phyloP scores from a whole-genome alignment of 2,113 vertebrate species.

The Mellivora capensis region DNA sequence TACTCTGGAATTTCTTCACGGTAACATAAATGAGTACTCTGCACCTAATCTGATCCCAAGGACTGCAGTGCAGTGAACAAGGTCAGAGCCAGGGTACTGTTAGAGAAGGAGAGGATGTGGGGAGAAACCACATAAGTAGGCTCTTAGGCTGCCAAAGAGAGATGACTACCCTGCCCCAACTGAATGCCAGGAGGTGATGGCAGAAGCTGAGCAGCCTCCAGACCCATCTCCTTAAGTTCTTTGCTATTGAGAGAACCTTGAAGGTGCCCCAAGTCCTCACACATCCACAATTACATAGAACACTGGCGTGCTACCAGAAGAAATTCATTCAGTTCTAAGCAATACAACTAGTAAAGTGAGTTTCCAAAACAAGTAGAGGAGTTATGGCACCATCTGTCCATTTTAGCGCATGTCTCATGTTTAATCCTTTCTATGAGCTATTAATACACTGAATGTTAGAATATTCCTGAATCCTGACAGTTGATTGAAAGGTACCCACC shows the following conservation, averaged over 20 bases:
- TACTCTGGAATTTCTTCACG: slow-evolving; percentile 38
- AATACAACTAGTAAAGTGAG: neutral
- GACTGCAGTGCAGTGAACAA: neutral
- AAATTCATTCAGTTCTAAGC: neutral
- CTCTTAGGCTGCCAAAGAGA: neutral
- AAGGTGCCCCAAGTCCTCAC: neutral
- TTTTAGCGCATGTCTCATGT: neutral
- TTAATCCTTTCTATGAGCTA: neutral
- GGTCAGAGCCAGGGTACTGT: neutral
- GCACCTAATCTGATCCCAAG: neutral
- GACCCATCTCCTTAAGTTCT: neutral
- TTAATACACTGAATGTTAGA: neutral
- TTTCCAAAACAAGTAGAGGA: neutral
- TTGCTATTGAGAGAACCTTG: neutral
- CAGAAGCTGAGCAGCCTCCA: neutral
- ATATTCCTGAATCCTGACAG: neutral
- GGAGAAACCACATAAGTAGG: neutral
- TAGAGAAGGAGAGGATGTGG: neutral
- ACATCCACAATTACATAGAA: neutral
- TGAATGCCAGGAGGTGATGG: neutral
- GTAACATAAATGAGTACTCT: slow-evolving; percentile 19
- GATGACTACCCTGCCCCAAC: too few species aligned
- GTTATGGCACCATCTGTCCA: neutral
- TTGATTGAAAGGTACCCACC: neutral
- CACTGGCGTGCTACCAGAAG: neutral